Evolutionary conservation across 2,888 invertebrate species (phyloP).

Genomic region (Heteromyza rotundicornis): DNA sequence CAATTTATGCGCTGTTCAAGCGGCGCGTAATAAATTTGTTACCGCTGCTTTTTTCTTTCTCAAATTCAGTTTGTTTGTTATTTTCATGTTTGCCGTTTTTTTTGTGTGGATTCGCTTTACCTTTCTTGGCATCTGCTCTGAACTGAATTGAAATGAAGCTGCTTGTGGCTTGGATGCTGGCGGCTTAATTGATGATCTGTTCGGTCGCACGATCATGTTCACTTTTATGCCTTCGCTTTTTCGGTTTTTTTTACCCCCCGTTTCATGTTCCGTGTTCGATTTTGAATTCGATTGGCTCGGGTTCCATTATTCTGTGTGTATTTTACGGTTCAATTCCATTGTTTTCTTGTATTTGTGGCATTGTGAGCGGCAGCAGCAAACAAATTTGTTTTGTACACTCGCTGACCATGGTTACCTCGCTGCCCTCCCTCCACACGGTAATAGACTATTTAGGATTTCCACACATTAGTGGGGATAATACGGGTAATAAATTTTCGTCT

Average conservation of each 20-base stretch:
- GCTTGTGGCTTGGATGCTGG: slow-evolving; percentile 45
- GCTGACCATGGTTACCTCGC: not conserved
- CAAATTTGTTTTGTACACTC: slow-evolving; percentile 28
- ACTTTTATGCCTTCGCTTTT: not conserved
- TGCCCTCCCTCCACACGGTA: not conserved
- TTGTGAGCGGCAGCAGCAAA: not conserved
- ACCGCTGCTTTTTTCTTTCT: slow-evolving; percentile 47
- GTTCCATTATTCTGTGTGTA: slow-evolving; percentile 15
- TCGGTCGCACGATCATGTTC: slow-evolving; percentile 9
- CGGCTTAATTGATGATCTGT: slow-evolving; percentile 54
- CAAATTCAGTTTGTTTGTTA: not conserved
- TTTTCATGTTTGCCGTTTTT: not conserved
- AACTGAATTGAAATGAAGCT: not conserved
- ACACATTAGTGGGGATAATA: not conserved
- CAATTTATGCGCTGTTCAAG: slow-evolving; percentile 55
- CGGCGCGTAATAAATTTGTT: slow-evolving; percentile 56
- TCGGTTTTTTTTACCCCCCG: not conserved
- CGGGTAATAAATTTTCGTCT: slow-evolving; percentile 4
- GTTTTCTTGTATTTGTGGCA: slow-evolving; percentile 26
- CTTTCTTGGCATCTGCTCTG: not conserved
- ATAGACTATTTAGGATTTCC: not conserved
- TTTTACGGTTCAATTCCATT: slow-evolving; percentile 46
- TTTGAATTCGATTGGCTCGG: not conserved
- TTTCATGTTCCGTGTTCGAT: no score
- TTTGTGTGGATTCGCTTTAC: slow-evolving; percentile 2